Evolutionary conservation across 2,888 invertebrate species (phyloP).

Genomic region (Agonopterix arenella): DNA sequence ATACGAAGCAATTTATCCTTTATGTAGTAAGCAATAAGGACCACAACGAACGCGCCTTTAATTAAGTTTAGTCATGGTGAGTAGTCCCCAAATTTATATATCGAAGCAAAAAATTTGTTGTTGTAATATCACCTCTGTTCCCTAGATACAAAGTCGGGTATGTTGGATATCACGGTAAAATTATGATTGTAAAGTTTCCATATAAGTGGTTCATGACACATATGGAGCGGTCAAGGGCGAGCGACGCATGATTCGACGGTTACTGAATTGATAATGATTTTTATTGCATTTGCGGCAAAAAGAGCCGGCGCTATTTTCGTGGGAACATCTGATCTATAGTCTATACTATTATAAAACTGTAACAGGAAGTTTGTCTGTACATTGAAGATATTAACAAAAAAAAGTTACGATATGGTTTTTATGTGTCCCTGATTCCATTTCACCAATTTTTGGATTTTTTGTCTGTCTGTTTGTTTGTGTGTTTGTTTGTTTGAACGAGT

Average conservation of each 20-base stretch:
- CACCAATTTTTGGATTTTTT: too few relatives aligned
- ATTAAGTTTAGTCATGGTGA: background rate
- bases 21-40: conserved; percentile 1
- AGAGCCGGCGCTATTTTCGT: too few relatives aligned
- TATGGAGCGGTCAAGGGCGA: conserved; percentile 36
- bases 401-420: too few relatives aligned
- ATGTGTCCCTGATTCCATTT: too few relatives aligned
- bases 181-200: conserved; percentile 9
- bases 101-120: background rate
- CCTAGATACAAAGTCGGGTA: background rate
- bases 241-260: conserved; percentile 1
- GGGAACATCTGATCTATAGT: too few relatives aligned
- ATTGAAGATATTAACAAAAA: too few relatives aligned
- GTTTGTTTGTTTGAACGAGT: too few relatives aligned
- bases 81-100: background rate
- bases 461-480: too few relatives aligned
- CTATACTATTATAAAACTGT: too few relatives aligned
- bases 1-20: background rate
- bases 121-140: conserved; percentile 10
- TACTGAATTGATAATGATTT: background rate
- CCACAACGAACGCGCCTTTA: background rate
- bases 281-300: background rate
- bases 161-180: background rate
- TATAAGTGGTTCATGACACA: conserved; percentile 17
- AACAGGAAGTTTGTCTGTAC: too few relatives aligned